These are phyloP conservation scores for Callorhinus ursinus DNA, from an alignment of 2,113 vertebrate species.

Conservation along the genomic window DNA sequence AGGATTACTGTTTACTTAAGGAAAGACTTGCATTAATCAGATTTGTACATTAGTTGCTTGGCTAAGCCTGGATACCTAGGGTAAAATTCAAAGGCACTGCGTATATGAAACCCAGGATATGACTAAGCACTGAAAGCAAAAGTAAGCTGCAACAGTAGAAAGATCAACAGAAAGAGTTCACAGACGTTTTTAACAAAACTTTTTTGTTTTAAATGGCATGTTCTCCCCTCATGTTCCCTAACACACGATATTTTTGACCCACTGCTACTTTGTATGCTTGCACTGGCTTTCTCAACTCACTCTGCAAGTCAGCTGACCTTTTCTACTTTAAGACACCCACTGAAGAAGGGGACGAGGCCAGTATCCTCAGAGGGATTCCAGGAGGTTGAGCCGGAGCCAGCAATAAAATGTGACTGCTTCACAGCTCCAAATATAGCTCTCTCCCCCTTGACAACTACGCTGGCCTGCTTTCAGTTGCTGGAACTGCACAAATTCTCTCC, in stretches of 20 bases:
- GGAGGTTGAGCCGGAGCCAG: constrained; percentile 7
- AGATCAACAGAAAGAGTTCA: not conserved
- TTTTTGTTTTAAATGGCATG: not conserved
- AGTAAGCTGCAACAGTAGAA: not conserved
- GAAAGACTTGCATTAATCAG: constrained; percentile 20
- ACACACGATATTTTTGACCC: not conserved
- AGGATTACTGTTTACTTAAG: constrained; percentile 34
- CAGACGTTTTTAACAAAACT: not conserved
- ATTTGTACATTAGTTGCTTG: constrained; percentile 8
- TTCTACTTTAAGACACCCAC: constrained; percentile 4
- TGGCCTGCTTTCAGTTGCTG: constrained; percentile 6
- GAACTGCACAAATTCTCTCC: not conserved
- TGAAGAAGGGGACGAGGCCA: constrained; percentile 1
- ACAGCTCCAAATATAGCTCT: not conserved
- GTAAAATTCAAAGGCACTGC: not conserved
- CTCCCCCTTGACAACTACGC: not conserved
- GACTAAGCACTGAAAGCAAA: not conserved
- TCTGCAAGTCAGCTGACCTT: not conserved
- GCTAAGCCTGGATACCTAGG: not conserved
- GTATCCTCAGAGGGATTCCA: not conserved
- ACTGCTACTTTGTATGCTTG: not conserved
- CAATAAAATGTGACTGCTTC: not conserved
- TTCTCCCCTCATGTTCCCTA: not conserved
- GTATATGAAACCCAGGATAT: not conserved
- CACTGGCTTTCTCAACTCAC: not conserved